Evolutionary conservation across 2,888 invertebrate species (phyloP).

Genomic region (Schizotus pectinicornis): DNA sequence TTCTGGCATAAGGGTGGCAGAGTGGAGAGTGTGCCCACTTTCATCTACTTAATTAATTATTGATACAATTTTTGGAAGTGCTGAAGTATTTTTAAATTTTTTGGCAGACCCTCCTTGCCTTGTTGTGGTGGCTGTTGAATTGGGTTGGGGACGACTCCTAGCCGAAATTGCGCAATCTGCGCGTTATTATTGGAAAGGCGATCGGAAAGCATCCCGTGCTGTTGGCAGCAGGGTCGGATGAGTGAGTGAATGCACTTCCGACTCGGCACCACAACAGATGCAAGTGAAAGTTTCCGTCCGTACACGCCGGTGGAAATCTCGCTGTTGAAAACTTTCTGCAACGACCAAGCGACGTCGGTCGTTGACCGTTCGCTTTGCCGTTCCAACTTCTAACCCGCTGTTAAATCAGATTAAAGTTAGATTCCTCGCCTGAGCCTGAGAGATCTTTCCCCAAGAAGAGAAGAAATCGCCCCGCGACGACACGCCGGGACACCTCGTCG

Average conservation of each 20-base stretch:
- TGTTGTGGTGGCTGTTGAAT: no score
- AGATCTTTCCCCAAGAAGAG: not conserved
- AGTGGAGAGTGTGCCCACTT: no score
- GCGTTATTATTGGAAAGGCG: not conserved
- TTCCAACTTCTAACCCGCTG: constrained; percentile 9
- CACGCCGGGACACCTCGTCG: not conserved
- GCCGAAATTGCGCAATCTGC: not conserved
- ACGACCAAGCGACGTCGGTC: constrained; percentile 26
- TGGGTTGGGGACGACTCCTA: no score
- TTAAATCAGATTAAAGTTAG: constrained; percentile 28
- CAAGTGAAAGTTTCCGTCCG: constrained; percentile 30
- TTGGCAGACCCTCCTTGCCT: no score
- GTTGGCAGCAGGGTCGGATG: constrained; percentile 8
- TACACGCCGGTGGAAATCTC: constrained; percentile 21
- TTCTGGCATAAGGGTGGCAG: no score
- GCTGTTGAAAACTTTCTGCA: constrained; percentile 28
- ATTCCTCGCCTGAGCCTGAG: constrained; percentile 2
- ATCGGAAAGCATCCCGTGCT: constrained; percentile 7
- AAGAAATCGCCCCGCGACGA: constrained; percentile 6
- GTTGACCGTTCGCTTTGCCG: constrained; percentile 19
- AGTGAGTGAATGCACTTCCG: constrained; percentile 32
- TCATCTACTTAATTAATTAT: no score
- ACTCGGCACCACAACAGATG: constrained; percentile 20
- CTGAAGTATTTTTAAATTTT: no score
- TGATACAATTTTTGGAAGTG: no score